Evolutionary conservation across 1,140 invertebrate species (phyloP).

Genomic region (Cotesia chilonis): DNA sequence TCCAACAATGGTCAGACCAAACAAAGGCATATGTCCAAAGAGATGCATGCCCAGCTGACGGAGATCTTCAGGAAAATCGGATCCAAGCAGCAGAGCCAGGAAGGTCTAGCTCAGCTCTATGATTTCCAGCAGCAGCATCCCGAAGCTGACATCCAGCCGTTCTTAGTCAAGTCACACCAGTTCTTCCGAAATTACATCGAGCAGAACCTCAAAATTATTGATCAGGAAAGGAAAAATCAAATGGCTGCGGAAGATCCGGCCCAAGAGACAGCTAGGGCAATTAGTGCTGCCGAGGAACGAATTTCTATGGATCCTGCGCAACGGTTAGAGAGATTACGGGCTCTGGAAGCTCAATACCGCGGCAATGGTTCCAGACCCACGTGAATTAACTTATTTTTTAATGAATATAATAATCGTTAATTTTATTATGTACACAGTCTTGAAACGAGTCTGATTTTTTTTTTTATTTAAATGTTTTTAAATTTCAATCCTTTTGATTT

Average conservation of each 20-base stretch:
- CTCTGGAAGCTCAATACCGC: conserved; percentile 58
- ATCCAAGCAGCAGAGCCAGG: conserved; percentile 85
- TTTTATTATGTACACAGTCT: conserved; percentile 17
- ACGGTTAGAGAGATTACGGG: conserved; percentile 59
- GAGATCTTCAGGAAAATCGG: conserved; percentile 94
- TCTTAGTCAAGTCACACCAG: conserved; percentile 86
- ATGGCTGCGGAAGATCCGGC: conserved; percentile 43
- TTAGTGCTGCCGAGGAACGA: conserved; percentile 51
- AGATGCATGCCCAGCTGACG: conserved; percentile 83
- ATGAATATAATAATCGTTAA: neutral
- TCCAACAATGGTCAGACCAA: conserved; percentile 60
- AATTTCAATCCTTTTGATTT: neutral
- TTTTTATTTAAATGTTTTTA: neutral
- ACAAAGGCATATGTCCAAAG: conserved; percentile 72
- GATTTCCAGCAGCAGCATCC: conserved; percentile 91
- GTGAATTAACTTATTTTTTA: conserved; percentile 42
- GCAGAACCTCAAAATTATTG: conserved; percentile 84
- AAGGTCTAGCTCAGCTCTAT: conserved; percentile 87
- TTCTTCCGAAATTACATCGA: conserved; percentile 94
- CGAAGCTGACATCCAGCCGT: conserved; percentile 86
- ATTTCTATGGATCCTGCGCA: conserved; percentile 57
- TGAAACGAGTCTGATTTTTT: neutral
- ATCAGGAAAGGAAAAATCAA: conserved; percentile 69
- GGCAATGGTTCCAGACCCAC: conserved; percentile 50
- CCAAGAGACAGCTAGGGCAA: conserved; percentile 42